These are phyloP conservation scores for Andrena flavipes DNA, from an alignment of 2,888 invertebrate species.

Conservation along the genomic window DNA sequence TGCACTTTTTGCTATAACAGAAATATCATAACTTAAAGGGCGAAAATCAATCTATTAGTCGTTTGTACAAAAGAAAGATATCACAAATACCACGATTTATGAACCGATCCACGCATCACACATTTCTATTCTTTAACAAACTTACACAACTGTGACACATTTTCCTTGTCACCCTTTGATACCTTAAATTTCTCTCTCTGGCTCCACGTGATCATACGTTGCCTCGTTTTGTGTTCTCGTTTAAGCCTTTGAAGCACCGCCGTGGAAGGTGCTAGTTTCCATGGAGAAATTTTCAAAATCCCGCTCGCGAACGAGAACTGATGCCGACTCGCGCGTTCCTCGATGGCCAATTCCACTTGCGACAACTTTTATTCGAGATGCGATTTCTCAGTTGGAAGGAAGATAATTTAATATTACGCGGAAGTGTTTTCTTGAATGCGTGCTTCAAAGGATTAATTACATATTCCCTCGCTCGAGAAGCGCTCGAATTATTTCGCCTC, in stretches of 20 bases:
- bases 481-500: constrained; percentile 53
- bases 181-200: constrained; percentile 55
- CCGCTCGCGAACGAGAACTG: neutral
- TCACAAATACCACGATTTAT: constrained; percentile 36
- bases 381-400: neutral
- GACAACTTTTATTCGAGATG: constrained; percentile 45
- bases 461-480: constrained; percentile 56
- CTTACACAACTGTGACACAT: constrained; percentile 26
- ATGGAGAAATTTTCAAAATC: neutral
- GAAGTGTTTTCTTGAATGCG: constrained; percentile 25
- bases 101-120: constrained; percentile 18
- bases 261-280: constrained; percentile 26
- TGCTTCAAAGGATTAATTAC: constrained; percentile 64
- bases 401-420: constrained; percentile 1
- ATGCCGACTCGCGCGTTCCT: neutral
- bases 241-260: constrained; percentile 60
- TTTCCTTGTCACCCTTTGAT: constrained; percentile 25
- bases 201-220: constrained; percentile 66
- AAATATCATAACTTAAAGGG: neutral
- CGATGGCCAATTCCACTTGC: constrained; percentile 1
- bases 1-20: neutral
- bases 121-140: constrained; percentile 19
- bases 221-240: constrained; percentile 37
- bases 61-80: neutral
- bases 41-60: no score